Conservation (phyloP, 2,113 vertebrate genomes). For the Gopherus flavomarginatus region DNA sequence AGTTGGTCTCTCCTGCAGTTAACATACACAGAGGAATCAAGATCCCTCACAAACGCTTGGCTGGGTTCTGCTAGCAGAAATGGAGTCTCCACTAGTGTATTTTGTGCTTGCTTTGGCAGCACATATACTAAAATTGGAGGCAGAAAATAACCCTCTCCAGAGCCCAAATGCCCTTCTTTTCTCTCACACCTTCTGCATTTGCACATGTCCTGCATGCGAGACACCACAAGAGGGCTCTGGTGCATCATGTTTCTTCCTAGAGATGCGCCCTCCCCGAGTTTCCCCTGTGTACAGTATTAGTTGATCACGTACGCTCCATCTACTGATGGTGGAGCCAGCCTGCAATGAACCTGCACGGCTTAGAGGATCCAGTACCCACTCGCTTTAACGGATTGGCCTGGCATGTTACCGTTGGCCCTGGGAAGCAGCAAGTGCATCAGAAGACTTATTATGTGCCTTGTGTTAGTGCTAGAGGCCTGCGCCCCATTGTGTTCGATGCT, state of each 20-base stretch:
- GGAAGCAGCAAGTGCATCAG: rapidly evolving
- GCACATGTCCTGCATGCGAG: rapidly evolving
- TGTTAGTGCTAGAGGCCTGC: rapidly evolving
- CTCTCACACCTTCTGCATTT: not conserved
- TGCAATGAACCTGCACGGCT: not conserved
- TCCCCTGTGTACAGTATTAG: not conserved
- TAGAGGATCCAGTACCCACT: not conserved
- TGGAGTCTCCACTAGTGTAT: rapidly evolving
- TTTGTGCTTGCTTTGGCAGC: not conserved
- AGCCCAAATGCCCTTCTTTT: not conserved
- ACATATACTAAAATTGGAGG: rapidly evolving
- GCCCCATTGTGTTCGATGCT: too few species aligned
- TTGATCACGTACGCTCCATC: rapidly evolving
- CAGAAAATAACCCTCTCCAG: not conserved
- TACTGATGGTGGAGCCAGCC: rapidly evolving
- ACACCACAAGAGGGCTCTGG: not conserved
- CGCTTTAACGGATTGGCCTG: not conserved
- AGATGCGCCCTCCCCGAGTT: rapidly evolving
- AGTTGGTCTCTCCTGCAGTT: not conserved
- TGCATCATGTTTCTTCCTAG: rapidly evolving
- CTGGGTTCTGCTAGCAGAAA: not conserved
- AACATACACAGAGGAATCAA: not conserved
- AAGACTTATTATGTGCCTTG: not conserved
- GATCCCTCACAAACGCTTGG: not conserved
- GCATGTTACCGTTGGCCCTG: not conserved